Evolutionary conservation across 1,140 invertebrate genomes (phyloP).

Genomic region (Rhyacophila brunnea): DNA sequence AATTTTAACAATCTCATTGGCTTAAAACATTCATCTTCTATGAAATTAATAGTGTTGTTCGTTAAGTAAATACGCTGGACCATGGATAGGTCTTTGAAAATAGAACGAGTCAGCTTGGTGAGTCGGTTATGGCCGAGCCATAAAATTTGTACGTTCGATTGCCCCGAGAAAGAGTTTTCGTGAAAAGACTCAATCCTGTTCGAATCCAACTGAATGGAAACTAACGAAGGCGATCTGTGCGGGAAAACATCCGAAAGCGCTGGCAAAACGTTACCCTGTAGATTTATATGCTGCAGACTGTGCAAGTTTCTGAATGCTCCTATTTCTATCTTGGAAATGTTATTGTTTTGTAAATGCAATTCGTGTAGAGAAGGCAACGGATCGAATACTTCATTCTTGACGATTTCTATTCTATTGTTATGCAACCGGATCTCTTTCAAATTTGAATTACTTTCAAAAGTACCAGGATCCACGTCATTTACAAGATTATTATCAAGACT

Average conservation of each 20-base stretch:
- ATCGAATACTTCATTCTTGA: constrained; percentile 77
- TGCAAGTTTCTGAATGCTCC: constrained; percentile 79
- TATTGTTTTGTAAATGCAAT: constrained; percentile 84
- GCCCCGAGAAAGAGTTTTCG: constrained; percentile 73
- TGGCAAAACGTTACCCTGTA: constrained; percentile 78
- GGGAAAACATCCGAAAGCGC: constrained; percentile 81
- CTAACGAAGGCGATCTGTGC: constrained; percentile 68
- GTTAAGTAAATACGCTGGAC: constrained; percentile 79
- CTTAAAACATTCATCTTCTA: constrained; percentile 77
- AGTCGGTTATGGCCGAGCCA: constrained; percentile 83
- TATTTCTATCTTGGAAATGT: constrained; percentile 75
- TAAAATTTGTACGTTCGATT: constrained; percentile 80
- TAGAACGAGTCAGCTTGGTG: constrained; percentile 64
- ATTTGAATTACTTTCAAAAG: constrained; percentile 72
- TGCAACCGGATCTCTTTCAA: constrained; percentile 82
- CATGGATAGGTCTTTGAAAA: constrained; percentile 73
- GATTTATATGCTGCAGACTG: constrained; percentile 84
- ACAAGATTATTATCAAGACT: constrained; percentile 91
- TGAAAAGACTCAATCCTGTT: constrained; percentile 78
- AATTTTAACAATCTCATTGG: constrained; percentile 73
- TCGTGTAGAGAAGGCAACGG: constrained; percentile 77
- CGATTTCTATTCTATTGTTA: constrained; percentile 75
- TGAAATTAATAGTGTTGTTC: constrained; percentile 77
- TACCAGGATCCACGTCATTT: constrained; percentile 71
- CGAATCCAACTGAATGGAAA: constrained; percentile 82